phyloP scores from a whole-genome alignment of 2,113 vertebrate genomes.

The Grus americana region DNA sequence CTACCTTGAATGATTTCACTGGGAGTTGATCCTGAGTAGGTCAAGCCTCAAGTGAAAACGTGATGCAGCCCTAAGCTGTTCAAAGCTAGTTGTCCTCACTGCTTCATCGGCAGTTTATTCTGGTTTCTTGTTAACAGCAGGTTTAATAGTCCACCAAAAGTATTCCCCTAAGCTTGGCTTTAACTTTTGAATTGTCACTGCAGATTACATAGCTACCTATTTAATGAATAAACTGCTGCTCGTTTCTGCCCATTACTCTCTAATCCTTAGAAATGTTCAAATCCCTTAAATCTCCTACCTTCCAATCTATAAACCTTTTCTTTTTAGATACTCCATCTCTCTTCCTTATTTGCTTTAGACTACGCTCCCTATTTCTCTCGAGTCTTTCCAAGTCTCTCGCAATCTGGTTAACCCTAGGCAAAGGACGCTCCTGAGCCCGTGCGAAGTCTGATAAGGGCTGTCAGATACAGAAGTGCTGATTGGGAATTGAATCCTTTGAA shows the following conservation, averaged over 20 bases:
- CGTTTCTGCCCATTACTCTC: not conserved
- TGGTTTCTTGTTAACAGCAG: not conserved
- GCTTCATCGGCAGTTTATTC: not conserved
- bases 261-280: not conserved
- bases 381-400: not conserved
- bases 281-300: not conserved
- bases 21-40: not conserved
- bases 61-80: not conserved
- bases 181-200: not conserved
- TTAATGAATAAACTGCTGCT: not conserved
- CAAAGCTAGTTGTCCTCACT: not conserved
- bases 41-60: not conserved
- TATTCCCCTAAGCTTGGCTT: not conserved
- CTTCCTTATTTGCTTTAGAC: not conserved
- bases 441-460: not conserved
- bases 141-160: not conserved
- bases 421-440: fast-evolving
- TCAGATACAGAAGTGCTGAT: not conserved
- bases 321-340: not conserved
- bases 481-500: not conserved
- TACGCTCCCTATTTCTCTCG: not conserved
- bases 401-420: not conserved
- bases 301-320: not conserved
- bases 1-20: not conserved
- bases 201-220: not conserved